These are phyloP conservation scores for Silurus aristotelis DNA, from an alignment of 2,797 vertebrate species.

Conservation along the genomic window DNA sequence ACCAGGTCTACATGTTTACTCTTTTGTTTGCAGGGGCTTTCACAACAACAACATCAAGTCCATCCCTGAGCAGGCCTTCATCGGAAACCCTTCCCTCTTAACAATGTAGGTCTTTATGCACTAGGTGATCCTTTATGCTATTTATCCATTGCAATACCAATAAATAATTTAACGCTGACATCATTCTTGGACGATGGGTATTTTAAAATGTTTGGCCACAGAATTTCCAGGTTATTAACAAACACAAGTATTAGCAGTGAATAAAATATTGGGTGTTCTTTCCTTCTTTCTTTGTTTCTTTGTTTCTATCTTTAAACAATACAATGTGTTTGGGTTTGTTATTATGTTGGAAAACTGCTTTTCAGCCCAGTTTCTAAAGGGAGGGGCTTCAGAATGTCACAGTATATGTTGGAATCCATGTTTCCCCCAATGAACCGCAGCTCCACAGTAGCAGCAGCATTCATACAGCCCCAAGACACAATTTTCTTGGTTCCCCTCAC, in stretches of 20 bases:
- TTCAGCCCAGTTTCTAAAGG: too few relatives aligned
- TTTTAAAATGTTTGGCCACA: background rate
- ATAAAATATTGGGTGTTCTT: background rate
- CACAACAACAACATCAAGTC: slow-evolving; percentile 93
- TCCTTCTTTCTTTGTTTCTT: too few relatives aligned
- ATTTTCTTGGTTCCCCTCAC: too few relatives aligned
- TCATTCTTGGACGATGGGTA: background rate
- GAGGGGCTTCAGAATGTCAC: too few relatives aligned
- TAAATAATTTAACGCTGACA: background rate
- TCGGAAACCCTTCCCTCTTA: slow-evolving; percentile 87
- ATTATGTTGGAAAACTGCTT: too few relatives aligned
- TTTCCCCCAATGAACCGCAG: too few relatives aligned
- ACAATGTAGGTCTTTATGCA: slow-evolving; percentile 83
- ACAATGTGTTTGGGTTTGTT: too few relatives aligned
- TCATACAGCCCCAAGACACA: too few relatives aligned
- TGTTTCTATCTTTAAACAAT: too few relatives aligned
- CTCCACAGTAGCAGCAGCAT: too few relatives aligned
- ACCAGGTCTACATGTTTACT: slow-evolving; percentile 43
- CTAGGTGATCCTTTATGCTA: background rate
- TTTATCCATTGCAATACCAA: background rate
- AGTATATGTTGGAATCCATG: too few relatives aligned
- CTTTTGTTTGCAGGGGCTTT: slow-evolving; percentile 81
- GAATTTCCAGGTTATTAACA: background rate
- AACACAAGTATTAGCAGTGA: background rate
- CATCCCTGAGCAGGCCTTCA: slow-evolving; percentile 90